Evolutionary conservation across 2,113 vertebrate genomes (phyloP).

Genomic region (Protomyctophum bolini): DNA sequence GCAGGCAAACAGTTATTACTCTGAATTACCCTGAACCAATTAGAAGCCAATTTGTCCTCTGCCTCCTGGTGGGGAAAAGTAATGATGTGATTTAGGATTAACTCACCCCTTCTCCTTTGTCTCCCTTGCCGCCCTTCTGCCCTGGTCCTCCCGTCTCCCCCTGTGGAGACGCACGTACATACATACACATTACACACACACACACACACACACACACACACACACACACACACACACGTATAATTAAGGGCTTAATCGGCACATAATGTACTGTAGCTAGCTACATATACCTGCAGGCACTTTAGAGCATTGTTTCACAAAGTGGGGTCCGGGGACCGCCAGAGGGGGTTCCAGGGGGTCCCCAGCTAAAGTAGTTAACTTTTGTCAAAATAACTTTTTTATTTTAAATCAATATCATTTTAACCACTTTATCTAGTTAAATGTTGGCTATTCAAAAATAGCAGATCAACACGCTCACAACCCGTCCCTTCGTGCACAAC

Average conservation of each 20-base stretch:
- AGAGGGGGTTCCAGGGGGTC: too few relatives aligned
- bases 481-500: too few relatives aligned
- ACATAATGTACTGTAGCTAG: too few relatives aligned
- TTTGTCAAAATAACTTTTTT: too few relatives aligned
- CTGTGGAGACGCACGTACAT: conserved; percentile 63
- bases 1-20: conserved; percentile 14
- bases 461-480: too few relatives aligned
- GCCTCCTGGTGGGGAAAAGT: conserved; percentile 10
- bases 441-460: not conserved
- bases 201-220: not conserved
- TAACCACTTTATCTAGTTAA: too few relatives aligned
- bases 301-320: conserved; percentile 3
- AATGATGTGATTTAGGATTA: conserved; percentile 3
- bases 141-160: conserved; percentile 87
- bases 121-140: conserved; percentile 92
- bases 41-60: conserved; percentile 16
- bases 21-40: conserved; percentile 28
- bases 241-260: too few relatives aligned
- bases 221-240: conserved; percentile 5
- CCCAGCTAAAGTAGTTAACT: too few relatives aligned
- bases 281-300: not conserved
- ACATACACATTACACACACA: not conserved
- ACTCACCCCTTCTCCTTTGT: conserved; percentile 88
- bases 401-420: too few relatives aligned
- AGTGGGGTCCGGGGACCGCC: too few relatives aligned